phyloP scores from a whole-genome alignment of 2,888 invertebrate genomes.

The Byasa hedistus region DNA sequence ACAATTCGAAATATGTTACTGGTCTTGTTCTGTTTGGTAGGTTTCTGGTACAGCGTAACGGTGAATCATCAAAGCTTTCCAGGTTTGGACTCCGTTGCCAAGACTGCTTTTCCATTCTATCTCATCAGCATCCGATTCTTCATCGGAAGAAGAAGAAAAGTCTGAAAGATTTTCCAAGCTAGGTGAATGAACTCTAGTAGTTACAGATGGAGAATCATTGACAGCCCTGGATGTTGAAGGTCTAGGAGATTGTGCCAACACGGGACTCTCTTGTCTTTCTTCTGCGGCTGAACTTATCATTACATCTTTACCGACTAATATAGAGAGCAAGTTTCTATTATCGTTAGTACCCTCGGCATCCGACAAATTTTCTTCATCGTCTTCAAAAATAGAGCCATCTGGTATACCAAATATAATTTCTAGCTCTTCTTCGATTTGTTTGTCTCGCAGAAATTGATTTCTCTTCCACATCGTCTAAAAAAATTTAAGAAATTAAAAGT shows the following conservation, averaged over 20 bases:
- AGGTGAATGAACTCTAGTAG: conserved; percentile 29
- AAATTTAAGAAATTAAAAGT: too few species aligned
- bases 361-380: too few species aligned
- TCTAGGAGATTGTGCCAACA: conserved; percentile 12
- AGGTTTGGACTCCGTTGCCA: conserved; percentile 27
- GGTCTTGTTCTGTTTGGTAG: conserved; percentile 30
- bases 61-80: conserved; percentile 23
- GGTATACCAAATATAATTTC: too few species aligned
- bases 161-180: conserved; percentile 32
- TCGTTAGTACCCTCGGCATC: too few species aligned
- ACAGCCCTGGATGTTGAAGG: conserved; percentile 17
- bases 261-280: conserved; percentile 13
- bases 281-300: conserved; percentile 24
- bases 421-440: too few species aligned
- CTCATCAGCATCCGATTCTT: conserved; percentile 30
- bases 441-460: too few species aligned
- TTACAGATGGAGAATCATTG: conserved; percentile 29
- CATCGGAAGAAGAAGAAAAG: conserved; percentile 31
- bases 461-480: too few species aligned
- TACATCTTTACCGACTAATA: conserved; percentile 27
- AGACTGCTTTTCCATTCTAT: conserved; percentile 14
- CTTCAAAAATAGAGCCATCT: too few species aligned
- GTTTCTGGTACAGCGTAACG: conserved; percentile 30
- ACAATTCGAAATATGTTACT: conserved; percentile 27
- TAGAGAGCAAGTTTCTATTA: too few species aligned